Base-by-base conservation (phyloP, 2,888 invertebrate genomes). In the Epsilonema sp. region DNA sequence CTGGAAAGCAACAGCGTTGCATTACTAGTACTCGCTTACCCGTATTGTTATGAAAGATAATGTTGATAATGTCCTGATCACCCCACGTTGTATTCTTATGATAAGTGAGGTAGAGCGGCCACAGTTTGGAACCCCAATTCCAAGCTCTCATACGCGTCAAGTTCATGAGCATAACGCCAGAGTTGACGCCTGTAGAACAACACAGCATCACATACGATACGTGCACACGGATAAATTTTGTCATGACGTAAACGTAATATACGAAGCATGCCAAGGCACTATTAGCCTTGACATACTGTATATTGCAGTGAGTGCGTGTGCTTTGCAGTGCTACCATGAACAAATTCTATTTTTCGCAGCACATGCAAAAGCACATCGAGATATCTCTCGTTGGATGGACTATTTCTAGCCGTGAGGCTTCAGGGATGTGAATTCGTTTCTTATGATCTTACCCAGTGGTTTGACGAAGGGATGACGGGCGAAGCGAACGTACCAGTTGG, bases 121-220 rank as follows among this genome's bases (percentile, higher is more conserved):
- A 74, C 25, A 89, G 77, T 63, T 82, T 80, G 51, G 79, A 75
- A 49, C 78, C 77, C 87, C 90, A 90, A 24, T 78, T 74, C 58
- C 86, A 83, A 25, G 73, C 67, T 51, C 89, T 71, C 82, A 92
- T 83, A 59, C 83, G 75, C 0, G 87, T 87, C 45, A 92, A 70
- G 67, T 92, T 89, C 90, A 92, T 92, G 44, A 92, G 67, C 89
- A 92, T 90, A 0, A 92, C 87, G 36, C 90, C 92, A 1, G 90
- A 89, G 70, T 92, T 92, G 0, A 92, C 76, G 49, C 90, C 90
- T 80, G 60, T 19, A 55, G 8, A 31, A 8, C 31, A 8, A 11
- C 16, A 11, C 43, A n/a, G 8, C 25, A 5, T 5, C 16, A 13
- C 31, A 11, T 4, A 44, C 24, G 16, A 8, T 11, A 31, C 8